Conservation (phyloP, 2,113 vertebrate species). For the Serinus canaria region DNA sequence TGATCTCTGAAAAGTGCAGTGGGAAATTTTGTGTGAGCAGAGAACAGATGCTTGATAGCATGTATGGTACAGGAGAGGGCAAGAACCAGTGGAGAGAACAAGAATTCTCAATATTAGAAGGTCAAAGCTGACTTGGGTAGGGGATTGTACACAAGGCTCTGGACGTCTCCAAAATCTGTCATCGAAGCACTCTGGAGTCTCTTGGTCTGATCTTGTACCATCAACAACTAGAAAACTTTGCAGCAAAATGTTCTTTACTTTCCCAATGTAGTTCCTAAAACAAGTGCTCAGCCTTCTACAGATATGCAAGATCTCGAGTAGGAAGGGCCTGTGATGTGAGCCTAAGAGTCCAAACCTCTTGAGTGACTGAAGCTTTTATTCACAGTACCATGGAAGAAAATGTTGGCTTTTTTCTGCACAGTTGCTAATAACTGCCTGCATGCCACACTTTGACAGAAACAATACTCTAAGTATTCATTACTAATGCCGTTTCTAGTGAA, state of each 20-base stretch:
- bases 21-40: background rate
- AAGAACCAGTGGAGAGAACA: background rate
- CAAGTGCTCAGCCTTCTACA: background rate
- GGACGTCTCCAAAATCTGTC: background rate
- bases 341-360: background rate
- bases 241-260: background rate
- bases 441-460: background rate
- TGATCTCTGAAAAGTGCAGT: background rate
- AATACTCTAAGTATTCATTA: background rate
- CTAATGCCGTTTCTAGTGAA: background rate
- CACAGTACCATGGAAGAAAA: background rate
- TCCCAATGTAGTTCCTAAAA: fast-evolving
- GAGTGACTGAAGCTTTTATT: background rate
- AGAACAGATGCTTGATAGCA: background rate
- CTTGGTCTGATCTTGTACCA: fast-evolving
- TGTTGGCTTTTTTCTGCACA: background rate
- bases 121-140: background rate
- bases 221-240: background rate
- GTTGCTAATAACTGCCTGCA: background rate
- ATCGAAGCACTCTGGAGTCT: background rate
- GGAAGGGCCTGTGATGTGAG: background rate
- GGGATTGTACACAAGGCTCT: background rate
- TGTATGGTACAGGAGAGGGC: background rate
- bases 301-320: background rate
- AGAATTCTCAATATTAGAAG: background rate